Evolutionary conservation across 37 sponge, comb jelly and placozoan genomes (phyloP), one percentile per base, ranked within the genome.

Genomic region (Haliclona indistincta): DNA sequence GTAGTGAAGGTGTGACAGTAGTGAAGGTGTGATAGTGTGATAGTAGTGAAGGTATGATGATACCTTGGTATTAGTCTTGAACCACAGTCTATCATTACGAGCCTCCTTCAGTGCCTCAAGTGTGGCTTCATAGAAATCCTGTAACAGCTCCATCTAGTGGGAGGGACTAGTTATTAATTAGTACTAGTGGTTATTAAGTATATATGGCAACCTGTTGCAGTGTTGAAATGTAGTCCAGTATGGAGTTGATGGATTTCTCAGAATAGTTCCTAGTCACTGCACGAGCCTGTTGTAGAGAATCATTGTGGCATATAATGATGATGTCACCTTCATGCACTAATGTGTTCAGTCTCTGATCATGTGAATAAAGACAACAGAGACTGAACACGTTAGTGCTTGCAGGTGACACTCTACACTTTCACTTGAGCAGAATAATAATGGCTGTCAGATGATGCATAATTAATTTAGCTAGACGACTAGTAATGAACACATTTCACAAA

Each of bases 221-320:
- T 19, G 96, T 95, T 63, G 99, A 97, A 45, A 97, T 86, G 66
- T 97, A 95, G 77, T 97, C 99, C 10, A 97, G 80, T 43, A 97
- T 97, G 5, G 99, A 97, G 75, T 97, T 97, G 54, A 97, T 94
- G 20, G 95, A 95, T 66, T 97, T 97, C 74, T 97, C 99, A 20
- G 94, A 93, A 63, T 94, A 88, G 45, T 97, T 97, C 61, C 99
- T 81, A 11, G 99, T 97, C 23, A 97, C 99, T 29, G 95, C 95
- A 40, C 88, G n/a, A n/a, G n/a, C n/a, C n/a, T n/a, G n/a, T n/a
- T n/a, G n/a, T n/a, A n/a, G n/a, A n/a, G n/a, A 65, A 58, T 82
- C 54, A n/a, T n/a, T n/a, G n/a, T n/a, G n/a, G n/a, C n/a, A n/a
- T n/a, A n/a, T 34, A 15, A 0, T 19, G 33, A 73, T 13, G 25